These are phyloP conservation scores for Catharus ustulatus DNA, from an alignment of 2,797 vertebrate genomes.

Conservation along the genomic window DNA sequence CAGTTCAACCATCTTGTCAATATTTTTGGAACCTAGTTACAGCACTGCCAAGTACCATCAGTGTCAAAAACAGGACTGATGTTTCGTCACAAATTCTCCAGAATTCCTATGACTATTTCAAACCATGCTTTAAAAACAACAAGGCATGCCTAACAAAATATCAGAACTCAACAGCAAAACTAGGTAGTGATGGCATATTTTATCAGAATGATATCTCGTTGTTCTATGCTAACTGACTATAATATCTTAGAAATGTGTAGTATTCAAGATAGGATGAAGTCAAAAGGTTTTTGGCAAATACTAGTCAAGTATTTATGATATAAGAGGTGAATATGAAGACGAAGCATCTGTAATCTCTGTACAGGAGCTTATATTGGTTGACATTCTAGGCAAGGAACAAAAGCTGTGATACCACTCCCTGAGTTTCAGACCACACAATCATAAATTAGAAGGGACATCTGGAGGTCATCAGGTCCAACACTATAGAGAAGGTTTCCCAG, in stretches of 20 bases:
- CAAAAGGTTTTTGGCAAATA: not conserved
- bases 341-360: accelerated
- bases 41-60: not conserved
- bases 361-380: not conserved
- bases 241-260: not conserved
- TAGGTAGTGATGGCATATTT: not conserved
- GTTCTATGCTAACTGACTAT: not conserved
- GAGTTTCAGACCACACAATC: not conserved
- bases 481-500: not conserved
- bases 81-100: not conserved
- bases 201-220: not conserved
- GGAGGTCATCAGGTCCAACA: not conserved
- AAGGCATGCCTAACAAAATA: not conserved
- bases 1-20: constrained; percentile 28
- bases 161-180: not conserved
- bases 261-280: not conserved
- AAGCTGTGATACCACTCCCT: not conserved
- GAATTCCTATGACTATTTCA: not conserved
- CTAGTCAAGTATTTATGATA: not conserved
- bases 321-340: not conserved
- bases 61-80: constrained; percentile 29
- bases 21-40: constrained; percentile 17
- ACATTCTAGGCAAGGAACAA: not conserved
- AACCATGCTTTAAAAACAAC: not conserved
- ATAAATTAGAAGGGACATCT: not conserved